These are phyloP conservation scores for Tethea ocularis DNA, from an alignment of 2,888 invertebrate genomes.

Conservation along the genomic window DNA sequence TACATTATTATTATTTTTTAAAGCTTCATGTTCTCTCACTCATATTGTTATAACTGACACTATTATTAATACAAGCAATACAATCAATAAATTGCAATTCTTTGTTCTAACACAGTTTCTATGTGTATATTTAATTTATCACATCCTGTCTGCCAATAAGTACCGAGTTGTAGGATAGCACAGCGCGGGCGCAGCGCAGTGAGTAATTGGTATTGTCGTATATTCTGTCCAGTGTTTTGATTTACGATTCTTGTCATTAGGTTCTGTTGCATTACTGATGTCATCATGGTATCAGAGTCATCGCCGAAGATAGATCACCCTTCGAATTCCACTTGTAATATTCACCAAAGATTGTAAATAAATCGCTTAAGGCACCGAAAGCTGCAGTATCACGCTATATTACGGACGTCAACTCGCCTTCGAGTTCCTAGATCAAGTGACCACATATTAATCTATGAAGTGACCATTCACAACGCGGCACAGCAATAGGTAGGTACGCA, in stretches of 20 bases:
- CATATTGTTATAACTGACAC: background rate
- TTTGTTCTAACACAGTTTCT: conserved; percentile 21
- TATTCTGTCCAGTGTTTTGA: background rate
- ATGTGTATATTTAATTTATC: conserved; percentile 23
- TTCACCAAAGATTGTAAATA: no score
- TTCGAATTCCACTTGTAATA: no score
- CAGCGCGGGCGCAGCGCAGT: background rate
- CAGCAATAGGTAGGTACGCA: no score
- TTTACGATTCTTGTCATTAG: background rate
- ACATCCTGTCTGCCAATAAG: conserved; percentile 18
- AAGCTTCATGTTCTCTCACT: no score
- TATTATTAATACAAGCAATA: background rate
- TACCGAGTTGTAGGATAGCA: background rate
- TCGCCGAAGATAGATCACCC: background rate
- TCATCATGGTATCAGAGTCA: background rate
- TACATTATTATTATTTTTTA: no score
- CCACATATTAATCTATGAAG: no score
- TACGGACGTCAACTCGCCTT: no score
- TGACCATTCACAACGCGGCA: no score
- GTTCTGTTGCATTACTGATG: background rate
- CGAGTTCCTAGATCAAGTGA: no score
- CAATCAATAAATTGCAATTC: conserved; percentile 13
- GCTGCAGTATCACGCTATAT: no score
- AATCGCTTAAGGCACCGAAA: no score
- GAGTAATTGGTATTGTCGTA: background rate